Evolutionary conservation across 1,140 invertebrate species (phyloP).

Genomic region (Muscidifurax raptorellus): DNA sequence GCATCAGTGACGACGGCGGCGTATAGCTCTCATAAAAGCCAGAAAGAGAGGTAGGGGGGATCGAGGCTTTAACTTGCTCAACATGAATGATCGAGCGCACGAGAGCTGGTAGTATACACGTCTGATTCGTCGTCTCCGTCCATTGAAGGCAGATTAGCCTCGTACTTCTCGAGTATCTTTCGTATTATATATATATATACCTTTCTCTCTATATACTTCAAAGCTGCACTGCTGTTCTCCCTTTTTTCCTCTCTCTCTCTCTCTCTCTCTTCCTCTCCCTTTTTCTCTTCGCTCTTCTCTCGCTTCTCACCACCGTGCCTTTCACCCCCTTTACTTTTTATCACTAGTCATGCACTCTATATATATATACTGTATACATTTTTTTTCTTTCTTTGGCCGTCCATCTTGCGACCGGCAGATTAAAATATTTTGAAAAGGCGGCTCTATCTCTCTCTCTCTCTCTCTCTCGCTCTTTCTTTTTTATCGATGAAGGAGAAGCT

Average conservation of each 20-base stretch:
- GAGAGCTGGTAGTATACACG: constrained; percentile 7
- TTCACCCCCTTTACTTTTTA: not conserved
- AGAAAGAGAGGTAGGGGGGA: not conserved
- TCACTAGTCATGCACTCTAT: not conserved
- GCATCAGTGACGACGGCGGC: not conserved
- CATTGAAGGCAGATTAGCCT: constrained; percentile 39
- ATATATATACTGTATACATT: not conserved
- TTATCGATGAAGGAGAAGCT: not conserved
- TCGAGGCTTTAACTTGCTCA: not conserved
- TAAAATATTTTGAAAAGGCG: constrained; percentile 15
- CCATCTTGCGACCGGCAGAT: not conserved
- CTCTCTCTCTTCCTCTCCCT: not conserved
- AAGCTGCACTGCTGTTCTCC: not conserved
- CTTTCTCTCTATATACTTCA: constrained; percentile 11
- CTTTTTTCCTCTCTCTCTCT: not conserved
- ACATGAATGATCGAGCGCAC: constrained; percentile 20
- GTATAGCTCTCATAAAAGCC: not conserved
- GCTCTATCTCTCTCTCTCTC: not conserved
- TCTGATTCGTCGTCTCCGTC: not conserved
- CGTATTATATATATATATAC: not conserved
- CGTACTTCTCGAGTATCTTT: constrained; percentile 30
- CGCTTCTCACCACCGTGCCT: not conserved
- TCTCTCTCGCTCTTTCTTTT: not conserved
- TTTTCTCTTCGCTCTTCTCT: not conserved
- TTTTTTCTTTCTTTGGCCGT: not conserved